Evolutionary conservation across 2,113 vertebrate genomes (phyloP).

Genomic region (Burhinus oedicnemus): DNA sequence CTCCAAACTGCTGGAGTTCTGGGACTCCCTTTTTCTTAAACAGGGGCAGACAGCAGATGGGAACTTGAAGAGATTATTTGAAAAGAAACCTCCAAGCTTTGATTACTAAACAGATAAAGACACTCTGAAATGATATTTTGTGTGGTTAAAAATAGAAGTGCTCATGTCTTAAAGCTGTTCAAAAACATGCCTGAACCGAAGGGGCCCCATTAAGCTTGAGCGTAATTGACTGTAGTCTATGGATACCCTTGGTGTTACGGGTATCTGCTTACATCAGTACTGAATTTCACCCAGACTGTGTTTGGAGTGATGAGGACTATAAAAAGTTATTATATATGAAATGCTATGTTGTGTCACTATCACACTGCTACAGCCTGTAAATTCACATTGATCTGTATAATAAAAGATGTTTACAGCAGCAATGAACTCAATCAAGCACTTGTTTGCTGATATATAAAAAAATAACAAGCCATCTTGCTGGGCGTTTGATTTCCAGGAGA

Average conservation of each 20-base stretch:
- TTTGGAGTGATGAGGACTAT: background rate
- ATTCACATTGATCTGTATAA: background rate
- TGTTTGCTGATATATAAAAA: slow-evolving; percentile 7
- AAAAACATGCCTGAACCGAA: background rate
- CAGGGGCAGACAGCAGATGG: background rate
- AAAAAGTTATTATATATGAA: slow-evolving; percentile 24
- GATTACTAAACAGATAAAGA: slow-evolving; percentile 18
- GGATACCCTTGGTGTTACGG: background rate
- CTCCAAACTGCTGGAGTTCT: background rate
- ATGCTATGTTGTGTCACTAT: background rate
- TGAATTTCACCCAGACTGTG: background rate
- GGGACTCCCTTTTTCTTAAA: background rate
- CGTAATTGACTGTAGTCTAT: background rate
- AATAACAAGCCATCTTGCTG: slow-evolving; percentile 8
- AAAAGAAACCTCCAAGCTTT: background rate
- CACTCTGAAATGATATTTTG: background rate
- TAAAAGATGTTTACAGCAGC: slow-evolving; percentile 29
- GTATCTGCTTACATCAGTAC: background rate
- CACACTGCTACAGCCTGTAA: background rate
- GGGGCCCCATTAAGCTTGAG: background rate
- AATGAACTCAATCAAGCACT: background rate
- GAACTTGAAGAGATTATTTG: background rate
- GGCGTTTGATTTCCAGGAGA: slow-evolving; percentile 50
- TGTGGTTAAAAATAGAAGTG: slow-evolving; percentile 8
- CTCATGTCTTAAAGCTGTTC: background rate